Evolutionary conservation across 2,888 invertebrate genomes (phyloP).

Genomic region (Seladonia tumulorum): DNA sequence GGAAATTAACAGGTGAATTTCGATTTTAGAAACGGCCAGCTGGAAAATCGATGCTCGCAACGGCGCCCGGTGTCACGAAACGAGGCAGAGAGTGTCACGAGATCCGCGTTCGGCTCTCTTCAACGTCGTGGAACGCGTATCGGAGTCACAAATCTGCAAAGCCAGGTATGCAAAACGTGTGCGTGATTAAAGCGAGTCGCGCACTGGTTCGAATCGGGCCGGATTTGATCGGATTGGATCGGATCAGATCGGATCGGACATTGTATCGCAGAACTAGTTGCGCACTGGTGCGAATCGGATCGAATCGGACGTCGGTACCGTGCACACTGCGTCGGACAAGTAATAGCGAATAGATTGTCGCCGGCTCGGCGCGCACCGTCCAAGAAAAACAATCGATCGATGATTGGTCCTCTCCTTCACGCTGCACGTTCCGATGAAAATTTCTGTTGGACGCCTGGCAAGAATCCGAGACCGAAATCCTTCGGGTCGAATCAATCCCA

Average conservation of each 20-base stretch:
- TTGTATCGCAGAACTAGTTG: conserved; percentile 67
- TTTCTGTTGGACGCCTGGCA: background rate
- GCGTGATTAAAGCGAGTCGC: conserved; percentile 62
- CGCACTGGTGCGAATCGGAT: conserved; percentile 65
- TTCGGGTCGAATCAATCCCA: background rate
- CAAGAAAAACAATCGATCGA: conserved; percentile 45
- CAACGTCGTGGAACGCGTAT: conserved; percentile 4
- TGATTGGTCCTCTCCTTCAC: conserved; percentile 38
- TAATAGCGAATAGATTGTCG: conserved; percentile 59
- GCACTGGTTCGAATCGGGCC: conserved; percentile 61
- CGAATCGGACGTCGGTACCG: conserved; percentile 63
- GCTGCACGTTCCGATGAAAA: background rate
- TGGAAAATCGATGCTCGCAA: background rate
- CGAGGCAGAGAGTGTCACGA: conserved; percentile 11
- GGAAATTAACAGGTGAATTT: background rate
- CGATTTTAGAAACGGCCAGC: background rate
- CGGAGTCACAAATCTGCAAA: conserved; percentile 51
- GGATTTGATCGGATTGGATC: conserved; percentile 65
- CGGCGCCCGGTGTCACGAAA: background rate
- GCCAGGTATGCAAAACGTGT: conserved; percentile 58
- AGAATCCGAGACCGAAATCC: background rate
- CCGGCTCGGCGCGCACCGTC: conserved; percentile 21
- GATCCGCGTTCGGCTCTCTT: conserved; percentile 17
- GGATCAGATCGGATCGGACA: conserved; percentile 65
- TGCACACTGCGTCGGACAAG: conserved; percentile 50